Conservation (phyloP, 2,888 invertebrate genomes). For the Malthinus flaveolus region DNA sequence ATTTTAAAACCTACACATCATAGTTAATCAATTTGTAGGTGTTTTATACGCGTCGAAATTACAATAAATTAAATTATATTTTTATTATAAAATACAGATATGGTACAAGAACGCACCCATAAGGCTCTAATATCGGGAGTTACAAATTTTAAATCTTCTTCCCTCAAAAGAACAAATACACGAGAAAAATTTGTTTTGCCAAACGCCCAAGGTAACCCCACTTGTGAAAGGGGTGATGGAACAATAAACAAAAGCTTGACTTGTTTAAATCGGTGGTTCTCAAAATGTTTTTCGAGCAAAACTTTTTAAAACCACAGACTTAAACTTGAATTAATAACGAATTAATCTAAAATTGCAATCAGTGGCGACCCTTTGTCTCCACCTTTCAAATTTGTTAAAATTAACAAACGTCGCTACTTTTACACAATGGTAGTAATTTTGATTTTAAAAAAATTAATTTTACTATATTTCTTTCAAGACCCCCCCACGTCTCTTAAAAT, state of each 20-base stretch:
- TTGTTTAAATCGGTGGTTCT: no score
- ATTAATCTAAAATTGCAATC: no score
- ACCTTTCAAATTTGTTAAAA: no score
- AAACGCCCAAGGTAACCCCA: constrained; percentile 74
- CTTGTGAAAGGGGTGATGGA: neutral
- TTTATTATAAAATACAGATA: constrained; percentile 57
- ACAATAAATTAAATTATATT: neutral
- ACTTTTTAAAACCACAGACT: no score
- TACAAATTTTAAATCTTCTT: constrained; percentile 74
- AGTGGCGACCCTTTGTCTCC: no score
- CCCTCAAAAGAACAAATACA: constrained; percentile 77
- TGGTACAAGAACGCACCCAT: constrained; percentile 75
- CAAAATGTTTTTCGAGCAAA: no score
- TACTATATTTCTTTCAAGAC: no score
- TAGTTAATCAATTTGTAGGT: neutral
- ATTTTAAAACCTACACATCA: constrained; percentile 9
- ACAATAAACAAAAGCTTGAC: neutral
- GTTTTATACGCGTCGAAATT: neutral
- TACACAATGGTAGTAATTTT: no score
- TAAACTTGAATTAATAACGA: no score
- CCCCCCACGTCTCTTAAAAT: no score
- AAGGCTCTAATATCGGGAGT: constrained; percentile 76
- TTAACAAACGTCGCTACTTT: no score
- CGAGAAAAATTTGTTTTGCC: constrained; percentile 83
- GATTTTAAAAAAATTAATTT: no score